Evolutionary conservation across 2,113 vertebrate species (phyloP), one percentile per base, ranked within the genome.

Genomic region (Canis aureus): DNA sequence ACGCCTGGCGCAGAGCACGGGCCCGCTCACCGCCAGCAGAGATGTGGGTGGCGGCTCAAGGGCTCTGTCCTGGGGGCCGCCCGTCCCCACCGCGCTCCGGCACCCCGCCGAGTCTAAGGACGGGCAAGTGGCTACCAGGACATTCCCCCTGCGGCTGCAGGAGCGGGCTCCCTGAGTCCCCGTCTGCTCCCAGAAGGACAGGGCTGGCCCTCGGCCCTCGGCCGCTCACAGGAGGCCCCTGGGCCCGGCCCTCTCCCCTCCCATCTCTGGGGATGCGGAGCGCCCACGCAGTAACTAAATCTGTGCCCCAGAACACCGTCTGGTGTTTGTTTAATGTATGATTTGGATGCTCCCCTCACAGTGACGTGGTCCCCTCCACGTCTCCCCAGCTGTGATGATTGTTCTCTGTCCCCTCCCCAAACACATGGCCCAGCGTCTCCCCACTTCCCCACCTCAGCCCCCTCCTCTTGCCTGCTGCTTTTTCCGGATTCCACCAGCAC

Each of bases 81-180:
- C 2, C 0, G 53, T 29, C n/a, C 43, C 53, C 1, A 11, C 22
- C 11, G 1, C 0, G 0, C 43, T 1, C 74, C 27, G 20, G 25
- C 15, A 0, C 53, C 32, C 0, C 0, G 12, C 11, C 3, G 5
- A 2, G 17, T 11, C 29, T 7, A 8, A 64, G 73, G 79, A n/a
- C 1, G 1, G 38, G 43, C 43, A 43, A 12, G 49, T 1, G 16
- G 20, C 29, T 0, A 7, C 43, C 38, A 5, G 74, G 29, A 8
- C n/a, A 0, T 10, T 62, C 0, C 0, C 23, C 11, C n/a, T 13
- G 3, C 0, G 5, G 82, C 16, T 2, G 1, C 3, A 43, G 20
- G 49, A 29, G 20, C 23, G 27, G 29, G 53, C 38, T 55, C 57
- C 16, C 60, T 2, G 35, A n/a, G 2, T 32, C 23, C 2, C 9